These are phyloP conservation scores for Apis dorsata DNA, from an alignment of 1,140 invertebrate genomes.

Conservation along the genomic window DNA sequence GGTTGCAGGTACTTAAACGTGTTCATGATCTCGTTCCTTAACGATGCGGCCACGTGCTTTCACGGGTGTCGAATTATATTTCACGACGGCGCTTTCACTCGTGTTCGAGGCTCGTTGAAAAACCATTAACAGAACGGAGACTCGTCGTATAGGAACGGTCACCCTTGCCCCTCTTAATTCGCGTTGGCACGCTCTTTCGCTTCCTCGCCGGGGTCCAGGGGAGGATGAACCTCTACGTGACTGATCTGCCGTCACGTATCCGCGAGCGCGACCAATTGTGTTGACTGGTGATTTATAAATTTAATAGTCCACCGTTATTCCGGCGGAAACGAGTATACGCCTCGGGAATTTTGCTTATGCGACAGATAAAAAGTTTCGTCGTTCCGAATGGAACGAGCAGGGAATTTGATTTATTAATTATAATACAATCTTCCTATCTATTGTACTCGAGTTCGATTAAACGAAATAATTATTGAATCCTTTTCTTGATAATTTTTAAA, in stretches of 20 bases:
- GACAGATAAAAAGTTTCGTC: neutral
- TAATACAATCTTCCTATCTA: no score
- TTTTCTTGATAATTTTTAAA: neutral
- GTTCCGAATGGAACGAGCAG: neutral
- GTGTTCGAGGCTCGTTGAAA: slow-evolving; percentile 48
- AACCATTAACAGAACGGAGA: slow-evolving; percentile 55
- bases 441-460: no score
- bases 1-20: slow-evolving; percentile 50
- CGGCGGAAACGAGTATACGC: neutral
- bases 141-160: slow-evolving; percentile 27
- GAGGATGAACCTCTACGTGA: slow-evolving; percentile 27
- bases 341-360: neutral
- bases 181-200: slow-evolving; percentile 28
- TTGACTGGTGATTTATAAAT: slow-evolving; percentile 59
- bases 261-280: slow-evolving; percentile 43
- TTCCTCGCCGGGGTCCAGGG: neutral
- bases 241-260: slow-evolving; percentile 47
- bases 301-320: slow-evolving; percentile 44
- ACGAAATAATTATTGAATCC: no score
- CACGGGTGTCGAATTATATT: slow-evolving; percentile 68
- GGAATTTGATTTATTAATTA: neutral
- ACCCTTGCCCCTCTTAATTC: slow-evolving; percentile 49
- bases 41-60: slow-evolving; percentile 67
- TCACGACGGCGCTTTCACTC: slow-evolving; percentile 40
- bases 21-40: slow-evolving; percentile 48